A percentile compares a stretch with the other conserved stretches of the same genome.
Conservation (phyloP, 2,113 vertebrate genomes). For the Chloropsis hardwickii region DNA sequence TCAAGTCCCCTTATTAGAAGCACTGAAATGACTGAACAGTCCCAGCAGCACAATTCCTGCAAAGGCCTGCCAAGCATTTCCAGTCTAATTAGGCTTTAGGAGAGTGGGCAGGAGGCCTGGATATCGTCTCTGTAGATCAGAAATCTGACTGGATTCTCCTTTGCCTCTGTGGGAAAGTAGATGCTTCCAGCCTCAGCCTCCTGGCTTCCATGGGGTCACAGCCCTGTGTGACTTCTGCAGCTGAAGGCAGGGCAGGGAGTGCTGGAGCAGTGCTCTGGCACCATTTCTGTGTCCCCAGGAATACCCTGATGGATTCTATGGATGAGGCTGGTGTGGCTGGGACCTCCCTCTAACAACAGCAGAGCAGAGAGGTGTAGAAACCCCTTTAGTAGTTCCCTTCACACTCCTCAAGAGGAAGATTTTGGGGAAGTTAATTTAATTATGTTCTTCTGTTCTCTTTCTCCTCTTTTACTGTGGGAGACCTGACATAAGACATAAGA, state of each 20-base stretch:
- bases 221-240: neutral
- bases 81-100: slow-evolving; percentile 38
- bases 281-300: neutral
- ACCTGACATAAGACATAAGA: neutral
- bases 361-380: neutral
- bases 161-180: neutral
- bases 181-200: neutral
- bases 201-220: neutral
- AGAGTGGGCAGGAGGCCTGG: neutral
- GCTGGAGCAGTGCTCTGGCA: neutral
- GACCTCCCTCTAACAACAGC: neutral
- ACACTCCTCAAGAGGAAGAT: neutral
- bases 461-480: neutral
- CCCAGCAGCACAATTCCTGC: neutral
- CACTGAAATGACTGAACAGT: neutral
- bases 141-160: neutral
- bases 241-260: neutral
- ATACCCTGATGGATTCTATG: neutral
- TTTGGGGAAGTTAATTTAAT: neutral
- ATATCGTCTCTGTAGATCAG: neutral
- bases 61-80: slow-evolving; percentile 22
- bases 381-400: neutral
- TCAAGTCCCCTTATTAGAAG: neutral
- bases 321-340: neutral
- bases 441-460: neutral